Percentiles rank a stretch among this genome's conserved stretches.
These are phyloP conservation scores for Hemistola chrysoprasaria DNA, from an alignment of 2,888 invertebrate genomes.

Conservation along the genomic window DNA sequence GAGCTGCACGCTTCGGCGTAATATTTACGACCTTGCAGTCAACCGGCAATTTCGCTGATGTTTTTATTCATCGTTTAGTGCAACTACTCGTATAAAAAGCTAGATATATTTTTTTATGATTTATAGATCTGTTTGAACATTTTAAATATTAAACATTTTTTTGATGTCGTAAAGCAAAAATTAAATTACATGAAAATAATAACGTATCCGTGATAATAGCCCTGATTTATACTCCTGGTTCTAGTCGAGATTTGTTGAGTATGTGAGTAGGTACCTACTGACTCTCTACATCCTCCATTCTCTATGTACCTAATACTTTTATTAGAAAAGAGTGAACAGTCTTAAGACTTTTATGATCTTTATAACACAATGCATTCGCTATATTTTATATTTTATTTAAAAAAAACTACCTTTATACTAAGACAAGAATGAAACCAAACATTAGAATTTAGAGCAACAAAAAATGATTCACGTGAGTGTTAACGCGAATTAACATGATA, in stretches of 20 bases:
- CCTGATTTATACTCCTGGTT: constrained; percentile 16
- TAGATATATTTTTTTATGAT: neutral
- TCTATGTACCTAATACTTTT: too few relatives aligned
- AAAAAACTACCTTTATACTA: too few relatives aligned
- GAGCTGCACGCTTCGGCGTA: constrained; percentile 14
- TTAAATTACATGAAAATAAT: constrained; percentile 3
- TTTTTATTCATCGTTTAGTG: neutral
- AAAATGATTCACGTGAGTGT: too few relatives aligned
- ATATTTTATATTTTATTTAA: too few relatives aligned
- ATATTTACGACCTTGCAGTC: constrained; percentile 16
- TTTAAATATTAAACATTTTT: neutral
- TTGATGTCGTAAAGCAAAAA: neutral
- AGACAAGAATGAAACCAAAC: too few relatives aligned
- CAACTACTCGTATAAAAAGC: too few relatives aligned
- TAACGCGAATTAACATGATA: too few relatives aligned
- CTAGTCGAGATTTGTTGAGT: constrained; percentile 10
- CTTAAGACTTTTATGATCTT: constrained; percentile 8
- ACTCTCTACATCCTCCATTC: constrained; percentile 2
- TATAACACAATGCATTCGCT: too few relatives aligned
- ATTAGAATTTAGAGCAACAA: too few relatives aligned
- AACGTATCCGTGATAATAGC: constrained; percentile 7
- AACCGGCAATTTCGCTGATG: neutral
- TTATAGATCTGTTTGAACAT: neutral
- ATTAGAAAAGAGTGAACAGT: constrained; percentile 12
- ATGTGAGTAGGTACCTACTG: constrained; percentile 6